Base-by-base conservation (phyloP, 2,888 invertebrate species). In the Lacanobia oleracea region DNA sequence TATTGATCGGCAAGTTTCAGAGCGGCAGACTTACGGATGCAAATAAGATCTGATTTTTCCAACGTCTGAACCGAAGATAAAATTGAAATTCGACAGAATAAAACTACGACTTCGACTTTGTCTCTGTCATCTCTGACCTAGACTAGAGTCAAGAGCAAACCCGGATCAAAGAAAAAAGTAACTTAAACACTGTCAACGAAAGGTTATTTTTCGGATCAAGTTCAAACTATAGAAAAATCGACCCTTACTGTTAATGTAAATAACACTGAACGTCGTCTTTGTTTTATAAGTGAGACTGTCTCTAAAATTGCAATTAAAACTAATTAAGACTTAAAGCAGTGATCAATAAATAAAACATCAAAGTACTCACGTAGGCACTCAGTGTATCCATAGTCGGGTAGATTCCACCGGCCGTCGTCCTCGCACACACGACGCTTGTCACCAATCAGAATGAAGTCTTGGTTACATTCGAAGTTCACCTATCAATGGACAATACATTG, bases 401-500 rank as follows among this genome's bases (percentile, higher is more conserved):
- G 89, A 88, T 98, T 98, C 99, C 99, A 99, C 78, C 97, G 94
- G 18, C 99, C 99, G 91, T 97, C 97, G 7, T 97, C 96, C 75
- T 97, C 96, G 86, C 99, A 99, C 70, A 97, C 97, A 65, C 99
- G 96, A 56, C 98, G 96, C 84, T 97, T 97, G 94, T 99, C 99
- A 1, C 99, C 99, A 72, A 97, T 96, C 72, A 99, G 93, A 72
- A 98, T 97, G 91, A 98, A 99, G 88, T 98, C 97, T 91, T 98
- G 98, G 91, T 98, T 98, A 91, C 99, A 99, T 91, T 98, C 98
- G 91, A 98, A 99, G 69, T 98, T 97, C 0, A 99, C 98, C 95
- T 98, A 82, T 2, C 57, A 48, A 63, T 48, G 48, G 37, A 72
- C 69, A 79, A 78, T 79, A 69, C 21, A 48, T 53, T 61, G 16